Conservation (phyloP, 1,140 invertebrate genomes). For the Hylyphantes graminicola region DNA sequence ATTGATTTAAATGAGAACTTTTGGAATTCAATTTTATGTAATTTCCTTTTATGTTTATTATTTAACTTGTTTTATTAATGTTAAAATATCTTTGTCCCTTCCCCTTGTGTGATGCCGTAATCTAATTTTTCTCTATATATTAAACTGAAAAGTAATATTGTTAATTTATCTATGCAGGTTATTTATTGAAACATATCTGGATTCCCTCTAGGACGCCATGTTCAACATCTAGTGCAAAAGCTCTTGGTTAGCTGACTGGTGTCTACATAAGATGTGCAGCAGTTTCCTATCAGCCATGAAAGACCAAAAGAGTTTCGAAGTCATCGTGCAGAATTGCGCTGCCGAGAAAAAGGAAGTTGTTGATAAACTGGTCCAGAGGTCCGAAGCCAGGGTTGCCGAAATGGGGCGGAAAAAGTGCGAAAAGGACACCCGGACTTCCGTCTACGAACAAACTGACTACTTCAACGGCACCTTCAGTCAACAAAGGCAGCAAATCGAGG, state of each 20-base stretch:
- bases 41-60: too few species aligned
- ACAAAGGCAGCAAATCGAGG: constrained; percentile 29
- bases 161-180: too few species aligned
- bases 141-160: too few species aligned
- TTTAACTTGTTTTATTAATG: too few species aligned
- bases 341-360: constrained; percentile 48
- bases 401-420: constrained; percentile 54
- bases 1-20: too few species aligned
- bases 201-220: too few species aligned
- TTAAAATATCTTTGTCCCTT: too few species aligned
- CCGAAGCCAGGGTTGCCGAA: constrained; percentile 53
- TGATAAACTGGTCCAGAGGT: constrained; percentile 54
- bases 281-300: constrained; percentile 47
- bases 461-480: constrained; percentile 49
- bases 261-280: constrained; percentile 44
- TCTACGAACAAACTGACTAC: constrained; percentile 56
- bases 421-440: constrained; percentile 40
- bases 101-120: too few species aligned
- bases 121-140: too few species aligned
- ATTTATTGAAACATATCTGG: too few species aligned
- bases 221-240: too few species aligned
- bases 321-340: constrained; percentile 50
- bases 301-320: constrained; percentile 57
- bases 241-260: not conserved
- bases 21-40: too few species aligned